A percentile compares a stretch with the other conserved stretches of the same genome.
Conservation (phyloP, 2,888 invertebrate species). For the Tiliacea citrago region DNA sequence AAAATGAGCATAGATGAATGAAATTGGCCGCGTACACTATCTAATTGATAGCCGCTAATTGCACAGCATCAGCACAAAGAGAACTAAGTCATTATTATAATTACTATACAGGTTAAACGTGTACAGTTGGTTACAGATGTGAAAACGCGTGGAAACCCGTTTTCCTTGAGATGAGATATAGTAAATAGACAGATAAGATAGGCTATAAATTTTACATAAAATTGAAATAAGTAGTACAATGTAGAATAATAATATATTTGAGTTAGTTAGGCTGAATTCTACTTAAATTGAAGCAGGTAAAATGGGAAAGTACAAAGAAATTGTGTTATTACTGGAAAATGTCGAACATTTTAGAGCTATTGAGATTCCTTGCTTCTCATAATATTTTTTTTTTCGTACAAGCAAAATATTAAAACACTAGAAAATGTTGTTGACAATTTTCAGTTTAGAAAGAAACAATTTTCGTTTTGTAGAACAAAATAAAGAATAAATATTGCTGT, state of each 20-base stretch:
- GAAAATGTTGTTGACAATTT: not conserved
- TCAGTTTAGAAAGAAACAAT: not conserved
- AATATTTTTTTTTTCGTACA: not conserved
- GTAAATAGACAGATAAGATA: slow-evolving; percentile 46
- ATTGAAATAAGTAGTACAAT: too few relatives aligned
- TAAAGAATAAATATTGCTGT: not conserved
- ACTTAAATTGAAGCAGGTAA: not conserved
- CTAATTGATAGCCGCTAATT: not conserved
- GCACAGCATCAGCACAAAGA: not conserved
- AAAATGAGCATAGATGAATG: not conserved
- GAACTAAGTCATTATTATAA: not conserved
- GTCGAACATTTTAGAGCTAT: not conserved
- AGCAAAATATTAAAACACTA: not conserved
- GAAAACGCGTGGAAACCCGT: slow-evolving; percentile 17
- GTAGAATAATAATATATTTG: not conserved
- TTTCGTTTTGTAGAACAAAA: not conserved
- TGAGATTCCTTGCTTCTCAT: not conserved
- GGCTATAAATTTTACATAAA: not conserved
- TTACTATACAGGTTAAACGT: slow-evolving; percentile 11
- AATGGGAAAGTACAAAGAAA: not conserved
- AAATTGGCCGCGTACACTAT: not conserved
- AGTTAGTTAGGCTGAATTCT: not conserved
- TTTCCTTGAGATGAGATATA: slow-evolving; percentile 38
- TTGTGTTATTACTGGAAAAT: not conserved
- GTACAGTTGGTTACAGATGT: slow-evolving; percentile 2